Conservation (phyloP, 2,797 vertebrate species). For the Diplodus puntazzo region DNA sequence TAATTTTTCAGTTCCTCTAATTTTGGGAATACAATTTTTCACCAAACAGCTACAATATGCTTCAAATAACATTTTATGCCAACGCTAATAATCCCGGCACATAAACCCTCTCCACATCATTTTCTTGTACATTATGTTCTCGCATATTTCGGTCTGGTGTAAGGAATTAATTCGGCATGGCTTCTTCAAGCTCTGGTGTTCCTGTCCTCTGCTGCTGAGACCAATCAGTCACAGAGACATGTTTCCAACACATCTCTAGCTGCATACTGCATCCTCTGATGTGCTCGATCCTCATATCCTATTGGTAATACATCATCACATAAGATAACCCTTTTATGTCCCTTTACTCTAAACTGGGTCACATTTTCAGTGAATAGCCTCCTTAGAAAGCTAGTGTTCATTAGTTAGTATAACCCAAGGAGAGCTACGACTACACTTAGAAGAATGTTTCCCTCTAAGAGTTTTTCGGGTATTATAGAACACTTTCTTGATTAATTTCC, state of each 20-base stretch:
- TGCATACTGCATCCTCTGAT: conserved; percentile 17
- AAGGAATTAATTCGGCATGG: conserved; percentile 41
- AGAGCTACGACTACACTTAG: conserved; percentile 5
- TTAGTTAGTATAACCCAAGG: conserved; percentile 4
- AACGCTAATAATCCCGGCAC: conserved; percentile 15
- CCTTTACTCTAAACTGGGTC: conserved; percentile 52
- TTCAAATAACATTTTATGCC: conserved; percentile 12
- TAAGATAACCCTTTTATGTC: conserved; percentile 40
- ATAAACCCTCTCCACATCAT: conserved; percentile 15
- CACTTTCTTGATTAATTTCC: neutral
- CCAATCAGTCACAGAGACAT: conserved; percentile 44
- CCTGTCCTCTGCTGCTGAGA: conserved; percentile 31
- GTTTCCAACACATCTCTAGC: conserved; percentile 4
- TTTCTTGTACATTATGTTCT: conserved; percentile 39
- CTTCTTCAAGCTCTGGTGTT: conserved; percentile 29
- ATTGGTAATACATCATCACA: conserved; percentile 29
- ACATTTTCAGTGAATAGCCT: conserved; percentile 36
- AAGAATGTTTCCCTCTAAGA: neutral
- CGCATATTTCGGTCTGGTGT: conserved; percentile 43
- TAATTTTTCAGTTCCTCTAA: neutral
- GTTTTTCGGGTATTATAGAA: conserved; percentile 1
- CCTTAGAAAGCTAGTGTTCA: conserved; percentile 38
- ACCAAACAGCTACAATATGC: conserved; percentile 6
- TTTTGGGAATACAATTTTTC: neutral
- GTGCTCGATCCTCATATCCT: conserved; percentile 35